These are phyloP conservation scores for Bellardia bayeri DNA, from an alignment of 2,888 invertebrate genomes.

Conservation along the genomic window DNA sequence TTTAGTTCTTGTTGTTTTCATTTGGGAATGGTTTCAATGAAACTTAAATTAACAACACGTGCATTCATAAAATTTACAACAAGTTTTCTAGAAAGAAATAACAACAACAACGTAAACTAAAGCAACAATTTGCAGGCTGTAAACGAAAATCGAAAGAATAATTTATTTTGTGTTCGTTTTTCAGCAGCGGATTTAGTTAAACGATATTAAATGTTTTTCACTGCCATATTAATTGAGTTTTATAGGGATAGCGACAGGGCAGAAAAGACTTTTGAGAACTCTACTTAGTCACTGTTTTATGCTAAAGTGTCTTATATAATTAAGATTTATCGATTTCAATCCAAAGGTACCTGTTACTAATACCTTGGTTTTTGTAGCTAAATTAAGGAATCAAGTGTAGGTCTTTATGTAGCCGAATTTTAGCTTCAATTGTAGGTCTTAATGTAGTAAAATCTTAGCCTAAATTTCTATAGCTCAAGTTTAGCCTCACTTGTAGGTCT, in stretches of 20 bases:
- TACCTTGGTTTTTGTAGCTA: too few species aligned
- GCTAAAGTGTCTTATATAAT: too few species aligned
- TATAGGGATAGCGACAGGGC: not conserved
- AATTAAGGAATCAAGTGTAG: too few species aligned
- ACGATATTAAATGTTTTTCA: constrained; percentile 55
- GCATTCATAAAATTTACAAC: constrained; percentile 48
- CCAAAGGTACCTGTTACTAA: too few species aligned
- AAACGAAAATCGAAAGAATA: constrained; percentile 14
- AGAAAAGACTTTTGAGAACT: not conserved
- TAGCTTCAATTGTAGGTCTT: too few species aligned
- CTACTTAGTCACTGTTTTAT: not conserved
- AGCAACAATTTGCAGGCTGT: constrained; percentile 30
- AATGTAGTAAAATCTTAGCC: too few species aligned
- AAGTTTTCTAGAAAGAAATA: not conserved
- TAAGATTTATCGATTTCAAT: too few species aligned
- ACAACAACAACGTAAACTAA: not conserved
- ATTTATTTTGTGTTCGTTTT: constrained; percentile 23
- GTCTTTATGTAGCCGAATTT: too few species aligned
- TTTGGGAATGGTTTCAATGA: constrained; percentile 22
- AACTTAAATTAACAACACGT: constrained; percentile 69
- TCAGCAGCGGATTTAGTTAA: constrained; percentile 28
- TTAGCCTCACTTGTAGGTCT: too few species aligned
- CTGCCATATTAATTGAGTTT: not conserved
- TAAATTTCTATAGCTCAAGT: too few species aligned
- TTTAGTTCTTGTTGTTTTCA: constrained; percentile 11